Percentiles rank a stretch among this genome's conserved stretches.
Conservation (phyloP, 2,797 vertebrate genomes). For the Tarsius wallacei region DNA sequence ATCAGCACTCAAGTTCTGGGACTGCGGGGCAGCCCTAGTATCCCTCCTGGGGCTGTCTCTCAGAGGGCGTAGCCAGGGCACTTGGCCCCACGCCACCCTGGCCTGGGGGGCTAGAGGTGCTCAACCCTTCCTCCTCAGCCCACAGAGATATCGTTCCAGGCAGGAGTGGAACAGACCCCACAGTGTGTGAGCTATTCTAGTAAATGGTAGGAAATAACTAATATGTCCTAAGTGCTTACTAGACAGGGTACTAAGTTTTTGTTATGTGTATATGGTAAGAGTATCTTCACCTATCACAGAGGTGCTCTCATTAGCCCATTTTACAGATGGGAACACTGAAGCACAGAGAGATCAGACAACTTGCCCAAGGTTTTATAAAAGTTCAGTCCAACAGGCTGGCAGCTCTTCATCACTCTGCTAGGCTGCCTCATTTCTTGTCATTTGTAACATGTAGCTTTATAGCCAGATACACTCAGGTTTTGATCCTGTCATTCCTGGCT, state of each 20-base stretch:
- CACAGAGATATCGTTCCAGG: fast-evolving
- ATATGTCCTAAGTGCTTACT: background rate
- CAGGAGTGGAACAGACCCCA: fast-evolving
- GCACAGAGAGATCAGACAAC: background rate
- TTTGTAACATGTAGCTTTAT: background rate
- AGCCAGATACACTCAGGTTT: background rate
- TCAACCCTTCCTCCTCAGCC: background rate
- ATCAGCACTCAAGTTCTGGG: background rate
- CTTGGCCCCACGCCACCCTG: background rate
- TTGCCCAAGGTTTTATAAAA: background rate
- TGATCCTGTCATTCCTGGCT: background rate
- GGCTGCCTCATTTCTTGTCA: background rate
- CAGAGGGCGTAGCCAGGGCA: background rate
- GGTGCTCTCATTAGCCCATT: background rate
- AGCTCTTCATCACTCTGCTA: background rate
- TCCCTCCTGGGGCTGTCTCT: background rate
- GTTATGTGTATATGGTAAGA: no score
- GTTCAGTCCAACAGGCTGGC: background rate
- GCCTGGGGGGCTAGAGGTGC: no score
- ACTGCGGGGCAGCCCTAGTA: background rate
- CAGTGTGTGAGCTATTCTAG: fast-evolving
- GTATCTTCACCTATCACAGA: background rate
- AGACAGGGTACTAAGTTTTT: background rate
- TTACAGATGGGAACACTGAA: background rate
- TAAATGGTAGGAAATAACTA: fast-evolving